Evolutionary conservation across 2,113 vertebrate species (phyloP), one percentile per base, ranked within the genome.

Genomic region (Ciconia boyciana): DNA sequence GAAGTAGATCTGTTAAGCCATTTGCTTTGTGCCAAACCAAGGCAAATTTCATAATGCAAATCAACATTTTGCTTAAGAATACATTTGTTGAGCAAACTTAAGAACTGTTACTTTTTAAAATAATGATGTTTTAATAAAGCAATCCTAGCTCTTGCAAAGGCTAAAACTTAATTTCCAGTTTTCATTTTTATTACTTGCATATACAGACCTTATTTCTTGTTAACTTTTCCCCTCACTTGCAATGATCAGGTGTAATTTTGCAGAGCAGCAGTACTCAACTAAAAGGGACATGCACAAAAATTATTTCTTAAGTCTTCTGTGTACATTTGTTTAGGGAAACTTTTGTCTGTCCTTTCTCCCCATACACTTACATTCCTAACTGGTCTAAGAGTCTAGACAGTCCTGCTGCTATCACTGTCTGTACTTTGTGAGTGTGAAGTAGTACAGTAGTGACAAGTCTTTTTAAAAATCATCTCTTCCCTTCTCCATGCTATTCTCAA

Each of bases 41-140:
- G 66, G 72, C 9, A 49, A 64, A 83, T 90, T 95, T 83, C 54
- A 29, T 61, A 90, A 85, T 24, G 92, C 95, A 98, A 96, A 97
- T 52, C 89, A 61, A 90, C 49, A 95, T 91, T 87, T 95, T 95
- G 83, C 83, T 93, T 89, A 96, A 96, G 91, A 96, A 92, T n/a
- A 58, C 39, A 54, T 88, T 46, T 68, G 66, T 90, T 94, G 87
- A 97, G 92, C 75, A 95, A 94, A 87, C n/a, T 75, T 66, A 92
- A 87, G 74, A 94, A 94, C n/a, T 60, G 24, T 69, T 80, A 62
- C 25, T 78, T 74, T 78, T 74, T 55, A 57, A 94, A 85, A 69
- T 39, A 82, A 82, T 10, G 10, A 16, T 69, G 44, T 52, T 81
- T 85, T 57, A 77, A 77, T 72, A 71, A 76, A 57, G 39, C n/a